Percentiles rank a stretch among this genome's conserved stretches.
Conservation (phyloP, 2,888 invertebrate genomes). For the Cephonodes hylas region DNA sequence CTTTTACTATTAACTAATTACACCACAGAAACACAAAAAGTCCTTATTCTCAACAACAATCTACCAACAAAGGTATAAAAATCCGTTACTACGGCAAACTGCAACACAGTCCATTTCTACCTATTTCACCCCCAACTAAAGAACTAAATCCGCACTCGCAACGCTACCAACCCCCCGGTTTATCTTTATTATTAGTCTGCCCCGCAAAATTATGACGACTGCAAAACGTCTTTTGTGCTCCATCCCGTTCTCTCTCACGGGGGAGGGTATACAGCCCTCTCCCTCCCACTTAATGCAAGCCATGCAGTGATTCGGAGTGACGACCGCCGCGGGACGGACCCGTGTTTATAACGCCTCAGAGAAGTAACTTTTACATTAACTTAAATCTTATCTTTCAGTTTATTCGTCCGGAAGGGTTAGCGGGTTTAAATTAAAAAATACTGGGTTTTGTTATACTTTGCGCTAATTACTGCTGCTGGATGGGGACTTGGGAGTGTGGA, state of each 20-base stretch:
- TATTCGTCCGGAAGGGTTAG: conserved; percentile 51
- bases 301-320: conserved; percentile 66
- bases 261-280: conserved; percentile 27
- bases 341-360: conserved; percentile 61
- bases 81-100: background rate
- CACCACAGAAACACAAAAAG: too few relatives aligned
- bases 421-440: conserved; percentile 48
- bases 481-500: too few relatives aligned
- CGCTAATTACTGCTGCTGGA: conserved; percentile 19
- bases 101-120: background rate
- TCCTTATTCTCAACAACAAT: too few relatives aligned
- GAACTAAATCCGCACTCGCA: background rate
- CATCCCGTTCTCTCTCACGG: conserved; percentile 39
- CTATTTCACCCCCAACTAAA: background rate
- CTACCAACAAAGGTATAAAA: background rate
- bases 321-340: conserved; percentile 55
- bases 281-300: conserved; percentile 47
- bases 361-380: conserved; percentile 61
- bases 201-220: conserved; percentile 82
- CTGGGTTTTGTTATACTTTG: conserved; percentile 21
- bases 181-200: conserved; percentile 81
- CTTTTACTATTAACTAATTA: too few relatives aligned
- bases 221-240: conserved; percentile 63
- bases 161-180: conserved; percentile 45
- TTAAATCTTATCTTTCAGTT: conserved; percentile 56